Evolutionary conservation across 2,113 vertebrate species (phyloP).

Genomic region (Lasiurus borealis): DNA sequence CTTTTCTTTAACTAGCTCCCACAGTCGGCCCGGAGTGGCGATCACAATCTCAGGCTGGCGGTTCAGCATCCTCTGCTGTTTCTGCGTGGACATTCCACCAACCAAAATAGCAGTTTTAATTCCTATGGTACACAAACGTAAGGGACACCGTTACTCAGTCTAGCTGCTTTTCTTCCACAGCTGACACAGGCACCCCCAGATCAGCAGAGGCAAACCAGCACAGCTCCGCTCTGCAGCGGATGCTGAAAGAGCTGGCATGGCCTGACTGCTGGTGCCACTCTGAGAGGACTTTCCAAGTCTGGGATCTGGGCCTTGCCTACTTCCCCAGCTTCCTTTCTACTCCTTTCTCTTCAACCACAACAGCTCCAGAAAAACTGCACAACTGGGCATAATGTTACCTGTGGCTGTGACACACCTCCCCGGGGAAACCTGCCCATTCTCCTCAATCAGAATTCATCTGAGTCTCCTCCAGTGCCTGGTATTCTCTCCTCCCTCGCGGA

Average conservation of each 20-base stretch:
- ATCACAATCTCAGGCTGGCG: constrained; percentile 95
- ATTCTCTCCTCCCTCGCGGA: not conserved
- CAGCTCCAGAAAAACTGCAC: not conserved
- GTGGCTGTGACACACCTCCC: not conserved
- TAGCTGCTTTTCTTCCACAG: not conserved
- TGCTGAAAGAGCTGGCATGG: not conserved
- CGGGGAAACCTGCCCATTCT: not conserved
- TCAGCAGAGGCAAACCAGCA: not conserved
- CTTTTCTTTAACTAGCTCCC: constrained; percentile 95
- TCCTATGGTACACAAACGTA: constrained; percentile 84
- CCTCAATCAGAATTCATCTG: not conserved
- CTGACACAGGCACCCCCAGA: not conserved
- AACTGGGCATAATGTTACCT: no score
- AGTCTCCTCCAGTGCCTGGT: not conserved
- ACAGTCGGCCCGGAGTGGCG: constrained; percentile 96
- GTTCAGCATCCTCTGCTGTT: constrained; percentile 93
- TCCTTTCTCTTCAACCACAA: not conserved
- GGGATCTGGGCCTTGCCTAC: not conserved
- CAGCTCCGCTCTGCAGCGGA: not conserved
- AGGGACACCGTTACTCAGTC: not conserved
- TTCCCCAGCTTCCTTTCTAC: not conserved
- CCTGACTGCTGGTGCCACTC: not conserved
- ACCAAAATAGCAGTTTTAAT: constrained; percentile 95
- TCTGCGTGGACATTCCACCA: constrained; percentile 96
- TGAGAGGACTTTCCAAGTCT: not conserved